Percentiles rank a stretch among this genome's conserved stretches.
These are phyloP conservation scores for Danionella cerebrum DNA, from an alignment of 2,113 vertebrate species.

Conservation along the genomic window DNA sequence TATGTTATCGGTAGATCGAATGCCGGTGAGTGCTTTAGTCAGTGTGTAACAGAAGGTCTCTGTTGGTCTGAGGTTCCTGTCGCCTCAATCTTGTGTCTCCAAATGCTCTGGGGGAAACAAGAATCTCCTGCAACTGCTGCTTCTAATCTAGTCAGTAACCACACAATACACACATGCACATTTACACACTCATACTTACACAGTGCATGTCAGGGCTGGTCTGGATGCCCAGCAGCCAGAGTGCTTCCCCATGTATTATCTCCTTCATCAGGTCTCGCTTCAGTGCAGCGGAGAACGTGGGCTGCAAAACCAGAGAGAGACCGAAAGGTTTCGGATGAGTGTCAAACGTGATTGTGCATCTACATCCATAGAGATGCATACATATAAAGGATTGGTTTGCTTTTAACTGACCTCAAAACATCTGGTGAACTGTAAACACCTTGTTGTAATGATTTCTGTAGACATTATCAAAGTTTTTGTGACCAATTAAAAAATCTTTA, in stretches of 20 bases:
- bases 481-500: no score
- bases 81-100: conserved; percentile 38
- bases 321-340: background rate
- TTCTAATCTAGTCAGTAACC: conserved; percentile 40
- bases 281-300: conserved; percentile 26
- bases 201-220: conserved; percentile 35
- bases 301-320: background rate
- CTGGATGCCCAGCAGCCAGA: conserved; percentile 31
- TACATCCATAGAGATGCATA: no score
- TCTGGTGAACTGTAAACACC: no score
- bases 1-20: conserved; percentile 21
- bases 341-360: background rate
- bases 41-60: conserved; percentile 41
- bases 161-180: conserved; percentile 36
- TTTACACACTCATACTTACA: conserved; percentile 33
- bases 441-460: no score
- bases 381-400: no score
- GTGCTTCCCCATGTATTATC: conserved; percentile 40
- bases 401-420: no score
- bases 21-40: conserved; percentile 34
- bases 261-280: conserved; percentile 37
- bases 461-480: no score
- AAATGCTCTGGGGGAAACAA: conserved; percentile 40
- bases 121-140: conserved; percentile 46
- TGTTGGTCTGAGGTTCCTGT: conserved; percentile 39